Base-by-base conservation (phyloP, 2,888 invertebrate species). In the Drosophila mimetica region DNA sequence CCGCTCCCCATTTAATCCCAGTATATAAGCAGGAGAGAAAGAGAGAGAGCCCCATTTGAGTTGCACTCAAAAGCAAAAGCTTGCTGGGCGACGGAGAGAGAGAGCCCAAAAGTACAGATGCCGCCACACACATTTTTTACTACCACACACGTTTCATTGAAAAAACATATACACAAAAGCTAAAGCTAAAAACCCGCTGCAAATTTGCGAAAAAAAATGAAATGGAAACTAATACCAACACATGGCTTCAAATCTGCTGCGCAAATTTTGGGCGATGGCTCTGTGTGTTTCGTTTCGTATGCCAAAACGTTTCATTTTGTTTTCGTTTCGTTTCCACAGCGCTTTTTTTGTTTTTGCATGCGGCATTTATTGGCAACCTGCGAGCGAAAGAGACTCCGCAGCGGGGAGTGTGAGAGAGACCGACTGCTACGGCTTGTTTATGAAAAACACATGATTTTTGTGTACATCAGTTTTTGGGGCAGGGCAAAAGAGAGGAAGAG, bases 371-470 rank as follows among this genome's bases (percentile, higher is more conserved):
- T 67, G 76, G 76, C 87, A 80, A 81, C 78, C 85, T 86, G 84
- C 79, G 72, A 74, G 75, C 53, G 74, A 70, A 70, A 72, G 75
- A 39, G 39, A 39, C 18, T 20, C 47, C 51, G 54, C 20, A 46
- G 47, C 44, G 18, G 28, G 25, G 37, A 18, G 39, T 18, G 52
- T 20, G 41, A 47, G 52, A 34, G 46, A 1, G 42, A 61, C 11
- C 16, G 25, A 14, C 28, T 30, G 22, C 20, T 28, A 42, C 46
- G 60, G 46, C 57, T 76, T 85, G 78, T 76, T 85, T 88, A 79
- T 88, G 82, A 76, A 88, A 89, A 88, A 84, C 88, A 88, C 85
- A 88, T 88, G 87, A 80, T 89, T 76, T 72, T 71, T 77, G 66
- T 72, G 53, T 74, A 77, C 59, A 71, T 44, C 60, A 63, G 52